Evolutionary conservation across 2,113 vertebrate genomes (phyloP).

Genomic region (Anolis sagrei): DNA sequence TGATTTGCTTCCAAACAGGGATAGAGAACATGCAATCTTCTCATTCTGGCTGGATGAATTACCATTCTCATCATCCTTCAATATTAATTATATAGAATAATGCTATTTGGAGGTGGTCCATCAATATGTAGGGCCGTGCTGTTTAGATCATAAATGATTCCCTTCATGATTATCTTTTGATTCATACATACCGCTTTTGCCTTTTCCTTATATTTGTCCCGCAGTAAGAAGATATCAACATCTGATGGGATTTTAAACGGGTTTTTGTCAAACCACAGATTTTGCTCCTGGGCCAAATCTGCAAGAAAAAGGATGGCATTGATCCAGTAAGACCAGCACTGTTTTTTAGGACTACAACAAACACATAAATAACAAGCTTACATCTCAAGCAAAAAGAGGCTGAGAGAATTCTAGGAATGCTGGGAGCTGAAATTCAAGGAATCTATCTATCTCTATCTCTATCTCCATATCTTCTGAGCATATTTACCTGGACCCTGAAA

Average conservation of each 20-base stretch:
- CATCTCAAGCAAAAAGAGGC: neutral
- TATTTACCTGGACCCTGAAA: neutral
- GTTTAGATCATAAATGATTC: neutral
- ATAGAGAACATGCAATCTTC: neutral
- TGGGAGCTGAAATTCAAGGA: too few species aligned
- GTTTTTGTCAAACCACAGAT: slow-evolving; percentile 50
- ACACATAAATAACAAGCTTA: neutral
- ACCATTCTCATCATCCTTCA: neutral
- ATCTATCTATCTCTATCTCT: too few species aligned
- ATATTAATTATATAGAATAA: neutral
- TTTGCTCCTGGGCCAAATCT: slow-evolving; percentile 21
- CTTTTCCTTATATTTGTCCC: slow-evolving; percentile 70
- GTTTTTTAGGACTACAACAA: neutral
- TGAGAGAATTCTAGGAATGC: neutral
- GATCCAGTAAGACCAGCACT: neutral
- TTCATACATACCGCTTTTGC: slow-evolving; percentile 63
- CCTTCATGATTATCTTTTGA: neutral
- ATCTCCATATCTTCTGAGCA: neutral
- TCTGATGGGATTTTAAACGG: slow-evolving; percentile 73
- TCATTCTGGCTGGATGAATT: neutral
- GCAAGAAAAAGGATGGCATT: neutral
- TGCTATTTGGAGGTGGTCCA: neutral
- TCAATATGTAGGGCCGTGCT: neutral
- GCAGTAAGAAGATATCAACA: slow-evolving; percentile 71
- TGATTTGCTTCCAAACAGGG: neutral